Evolutionary conservation across 2,888 invertebrate species (phyloP).

Genomic region (Leucoptera coffeella): DNA sequence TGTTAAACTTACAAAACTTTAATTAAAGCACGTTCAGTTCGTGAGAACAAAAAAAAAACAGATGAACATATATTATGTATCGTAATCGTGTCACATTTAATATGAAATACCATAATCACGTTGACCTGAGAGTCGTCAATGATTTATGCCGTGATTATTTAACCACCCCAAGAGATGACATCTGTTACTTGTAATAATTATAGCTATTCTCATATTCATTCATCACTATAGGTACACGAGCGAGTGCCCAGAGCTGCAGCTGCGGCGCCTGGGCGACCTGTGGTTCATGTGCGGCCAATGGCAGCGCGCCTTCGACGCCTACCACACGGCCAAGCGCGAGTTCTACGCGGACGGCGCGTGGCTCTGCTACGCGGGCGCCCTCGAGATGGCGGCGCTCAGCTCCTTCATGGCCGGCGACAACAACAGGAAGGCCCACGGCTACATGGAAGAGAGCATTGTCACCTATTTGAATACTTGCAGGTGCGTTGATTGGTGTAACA

Average conservation of each 20-base stretch:
- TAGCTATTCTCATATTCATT: too few relatives aligned
- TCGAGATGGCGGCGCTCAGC: slow-evolving; percentile 93
- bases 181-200: too few relatives aligned
- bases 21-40: too few relatives aligned
- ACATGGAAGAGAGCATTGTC: slow-evolving; percentile 92
- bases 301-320: slow-evolving; percentile 85
- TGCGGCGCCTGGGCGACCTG: slow-evolving; percentile 87
- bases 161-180: too few relatives aligned
- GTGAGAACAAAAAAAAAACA: too few relatives aligned
- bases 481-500: too few relatives aligned
- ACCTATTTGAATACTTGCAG: slow-evolving; percentile 89
- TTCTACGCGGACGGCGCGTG: slow-evolving; percentile 96
- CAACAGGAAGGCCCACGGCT: slow-evolving; percentile 72
- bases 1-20: too few relatives aligned
- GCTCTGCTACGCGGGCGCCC: slow-evolving; percentile 93
- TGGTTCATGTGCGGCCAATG: slow-evolving; percentile 96
- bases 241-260: slow-evolving; percentile 87
- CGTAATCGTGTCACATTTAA: too few relatives aligned
- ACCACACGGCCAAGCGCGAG: slow-evolving; percentile 95
- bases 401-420: slow-evolving; percentile 84
- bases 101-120: too few relatives aligned
- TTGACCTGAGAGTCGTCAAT: too few relatives aligned
- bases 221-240: slow-evolving; percentile 76
- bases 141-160: too few relatives aligned
- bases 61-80: too few relatives aligned